phyloP scores from a whole-genome alignment of 2,888 invertebrate genomes.

The Erebia aethiops region DNA sequence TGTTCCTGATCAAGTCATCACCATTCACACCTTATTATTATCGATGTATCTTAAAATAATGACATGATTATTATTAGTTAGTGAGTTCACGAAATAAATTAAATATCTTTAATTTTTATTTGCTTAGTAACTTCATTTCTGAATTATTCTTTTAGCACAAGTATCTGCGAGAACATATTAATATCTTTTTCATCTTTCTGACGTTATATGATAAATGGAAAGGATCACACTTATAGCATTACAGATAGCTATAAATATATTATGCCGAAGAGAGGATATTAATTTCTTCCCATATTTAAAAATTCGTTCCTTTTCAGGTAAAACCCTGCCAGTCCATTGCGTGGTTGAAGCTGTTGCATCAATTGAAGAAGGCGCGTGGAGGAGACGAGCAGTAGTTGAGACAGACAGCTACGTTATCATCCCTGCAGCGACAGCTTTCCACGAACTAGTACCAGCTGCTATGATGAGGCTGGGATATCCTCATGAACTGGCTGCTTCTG shows the following conservation, averaged over 20 bases:
- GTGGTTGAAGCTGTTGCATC: conserved; percentile 94
- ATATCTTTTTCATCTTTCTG: too few species aligned
- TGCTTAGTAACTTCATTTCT: too few species aligned
- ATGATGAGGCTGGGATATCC: conserved; percentile 95
- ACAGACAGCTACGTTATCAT: conserved; percentile 98
- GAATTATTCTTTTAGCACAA: too few species aligned
- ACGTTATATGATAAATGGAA: too few species aligned
- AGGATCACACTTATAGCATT: too few species aligned
- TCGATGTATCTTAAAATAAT: too few species aligned
- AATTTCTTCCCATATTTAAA: conserved; percentile 26
- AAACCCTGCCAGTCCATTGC: conserved; percentile 96
- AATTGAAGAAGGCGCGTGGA: conserved; percentile 85
- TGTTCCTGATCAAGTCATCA: not conserved
- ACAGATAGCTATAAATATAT: too few species aligned
- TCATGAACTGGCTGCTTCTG: conserved; percentile 91
- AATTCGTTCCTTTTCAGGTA: conserved; percentile 58
- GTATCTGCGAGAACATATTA: too few species aligned
- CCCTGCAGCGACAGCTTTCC: conserved; percentile 94
- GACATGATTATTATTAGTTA: too few species aligned
- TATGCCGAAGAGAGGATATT: not conserved
- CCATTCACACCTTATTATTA: too few species aligned
- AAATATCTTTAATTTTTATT: too few species aligned
- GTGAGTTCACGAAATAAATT: too few species aligned
- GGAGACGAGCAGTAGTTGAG: conserved; percentile 90
- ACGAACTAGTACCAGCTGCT: conserved; percentile 95